Base-by-base conservation (phyloP, 2,797 vertebrate species). In the Menidia menidia region DNA sequence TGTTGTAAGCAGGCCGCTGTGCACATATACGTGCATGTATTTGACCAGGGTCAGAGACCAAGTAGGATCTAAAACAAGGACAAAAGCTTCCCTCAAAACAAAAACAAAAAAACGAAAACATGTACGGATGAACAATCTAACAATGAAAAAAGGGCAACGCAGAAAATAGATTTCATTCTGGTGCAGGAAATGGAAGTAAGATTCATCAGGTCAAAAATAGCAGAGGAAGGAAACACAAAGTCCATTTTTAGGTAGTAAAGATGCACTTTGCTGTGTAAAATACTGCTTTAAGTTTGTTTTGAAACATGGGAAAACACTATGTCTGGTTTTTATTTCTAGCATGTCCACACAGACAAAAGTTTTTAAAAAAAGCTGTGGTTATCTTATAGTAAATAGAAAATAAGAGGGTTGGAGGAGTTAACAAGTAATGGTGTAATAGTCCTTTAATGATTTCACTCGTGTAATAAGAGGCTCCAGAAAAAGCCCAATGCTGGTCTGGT, bases 121-220 rank as follows among this genome's bases (percentile, higher is more conserved):
- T 25, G 25, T 25, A 25, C 25, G 25, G 2, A 13, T n/a, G 76
- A 75, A 86, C 77, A 71, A 64, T 60, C 25, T 3, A 76, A 89
- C 87, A 93, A 90, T 87, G 81, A 85, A 70, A 65, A 25, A 75
- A 76, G 73, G 86, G 84, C 91, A 92, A 83, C 70, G 78, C 78
- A 81, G 68, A 91, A 89, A 80, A 82, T 81, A 87, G 89, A 80
- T 77, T 75, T 72, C 57, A 84, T 80, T 88, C 65, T 84, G 77
- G 15, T 62, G 50, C 67, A 73, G 85, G 89, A 90, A 84, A 77
- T 60, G 71, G 62, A 63, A 63, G 71, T 75, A 67, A 68, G 51
- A 71, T 60, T 54, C 60, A 80, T 66, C 54, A 61, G 42, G 68
- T 71, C 55, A 53, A 68, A 79, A 58, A 39, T 56, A 68, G 11